phyloP scores from a whole-genome alignment of 2,888 invertebrate genomes.

The Neria commutata region DNA sequence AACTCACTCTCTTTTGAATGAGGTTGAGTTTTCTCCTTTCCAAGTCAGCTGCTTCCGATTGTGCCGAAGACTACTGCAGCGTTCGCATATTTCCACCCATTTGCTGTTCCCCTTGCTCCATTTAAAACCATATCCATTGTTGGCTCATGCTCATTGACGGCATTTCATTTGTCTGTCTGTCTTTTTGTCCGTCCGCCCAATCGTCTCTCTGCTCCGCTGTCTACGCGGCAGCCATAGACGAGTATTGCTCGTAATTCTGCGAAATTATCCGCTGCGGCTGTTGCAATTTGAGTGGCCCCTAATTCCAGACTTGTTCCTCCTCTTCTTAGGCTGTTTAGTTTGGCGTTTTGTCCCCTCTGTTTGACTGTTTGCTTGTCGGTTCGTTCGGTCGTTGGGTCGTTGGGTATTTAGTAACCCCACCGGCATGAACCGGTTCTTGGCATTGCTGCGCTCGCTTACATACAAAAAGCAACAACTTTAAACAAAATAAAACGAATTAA shows the following conservation, averaged over 20 bases:
- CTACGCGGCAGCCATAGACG: background rate
- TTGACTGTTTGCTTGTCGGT: background rate
- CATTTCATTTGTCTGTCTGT: conserved; percentile 7
- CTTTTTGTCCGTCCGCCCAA: too few species aligned
- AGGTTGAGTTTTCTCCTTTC: background rate
- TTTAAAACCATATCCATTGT: too few species aligned
- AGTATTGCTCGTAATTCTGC: conserved; percentile 9
- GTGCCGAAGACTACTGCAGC: too few species aligned
- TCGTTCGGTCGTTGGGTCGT: background rate
- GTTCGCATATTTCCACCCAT: too few species aligned
- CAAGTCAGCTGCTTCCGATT: conserved; percentile 18
- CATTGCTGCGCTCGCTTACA: too few species aligned
- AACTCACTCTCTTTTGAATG: too few species aligned
- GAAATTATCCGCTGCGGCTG: conserved; percentile 8
- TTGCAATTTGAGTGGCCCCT: background rate
- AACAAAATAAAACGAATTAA: background rate
- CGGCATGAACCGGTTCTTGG: background rate
- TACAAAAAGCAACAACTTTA: too few species aligned
- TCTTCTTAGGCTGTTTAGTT: background rate
- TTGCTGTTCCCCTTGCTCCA: too few species aligned
- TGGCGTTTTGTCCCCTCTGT: background rate
- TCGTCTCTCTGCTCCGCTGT: too few species aligned
- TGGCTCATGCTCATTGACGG: background rate
- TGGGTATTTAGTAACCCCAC: conserved; percentile 1
- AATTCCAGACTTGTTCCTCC: background rate